Conservation (phyloP, 2,888 invertebrate genomes). For the Lasioglossum malachurum region DNA sequence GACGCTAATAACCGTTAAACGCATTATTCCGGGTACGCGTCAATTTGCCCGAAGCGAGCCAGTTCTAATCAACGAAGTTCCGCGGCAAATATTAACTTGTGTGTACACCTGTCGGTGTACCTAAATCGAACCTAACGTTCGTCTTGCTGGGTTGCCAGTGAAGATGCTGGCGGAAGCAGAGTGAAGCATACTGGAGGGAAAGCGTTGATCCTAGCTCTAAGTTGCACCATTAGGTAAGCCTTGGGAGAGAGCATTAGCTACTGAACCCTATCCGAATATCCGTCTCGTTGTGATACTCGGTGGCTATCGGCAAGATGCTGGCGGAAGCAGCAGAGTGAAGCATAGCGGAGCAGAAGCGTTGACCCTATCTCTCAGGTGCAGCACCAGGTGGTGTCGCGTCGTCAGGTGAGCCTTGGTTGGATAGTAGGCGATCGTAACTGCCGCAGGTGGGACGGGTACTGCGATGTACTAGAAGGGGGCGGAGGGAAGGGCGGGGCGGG, state of each 20-base stretch:
- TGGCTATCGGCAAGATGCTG: neutral
- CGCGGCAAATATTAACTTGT: neutral
- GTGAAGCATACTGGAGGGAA: neutral
- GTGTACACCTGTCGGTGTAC: neutral
- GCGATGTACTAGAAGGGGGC: neutral
- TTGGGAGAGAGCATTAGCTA: neutral
- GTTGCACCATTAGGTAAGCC: neutral
- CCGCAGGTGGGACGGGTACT: neutral
- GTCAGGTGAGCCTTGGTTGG: conserved; percentile 23
- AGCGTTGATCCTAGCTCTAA: neutral
- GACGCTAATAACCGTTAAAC: neutral
- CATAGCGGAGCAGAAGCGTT: conserved; percentile 42
- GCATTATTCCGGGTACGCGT: neutral
- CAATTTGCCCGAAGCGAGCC: neutral
- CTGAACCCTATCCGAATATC: neutral
- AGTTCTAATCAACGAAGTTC: neutral
- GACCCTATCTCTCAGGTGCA: conserved; percentile 48
- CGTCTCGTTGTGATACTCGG: neutral
- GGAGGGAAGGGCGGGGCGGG: neutral
- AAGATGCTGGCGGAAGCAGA: neutral
- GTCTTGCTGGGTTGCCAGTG: neutral
- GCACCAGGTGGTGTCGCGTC: conserved; percentile 37
- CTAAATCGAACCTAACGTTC: neutral
- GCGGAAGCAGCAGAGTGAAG: neutral
- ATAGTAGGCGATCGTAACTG: neutral